These are phyloP conservation scores for Momotus momota DNA, from an alignment of 2,797 vertebrate genomes.

Conservation along the genomic window DNA sequence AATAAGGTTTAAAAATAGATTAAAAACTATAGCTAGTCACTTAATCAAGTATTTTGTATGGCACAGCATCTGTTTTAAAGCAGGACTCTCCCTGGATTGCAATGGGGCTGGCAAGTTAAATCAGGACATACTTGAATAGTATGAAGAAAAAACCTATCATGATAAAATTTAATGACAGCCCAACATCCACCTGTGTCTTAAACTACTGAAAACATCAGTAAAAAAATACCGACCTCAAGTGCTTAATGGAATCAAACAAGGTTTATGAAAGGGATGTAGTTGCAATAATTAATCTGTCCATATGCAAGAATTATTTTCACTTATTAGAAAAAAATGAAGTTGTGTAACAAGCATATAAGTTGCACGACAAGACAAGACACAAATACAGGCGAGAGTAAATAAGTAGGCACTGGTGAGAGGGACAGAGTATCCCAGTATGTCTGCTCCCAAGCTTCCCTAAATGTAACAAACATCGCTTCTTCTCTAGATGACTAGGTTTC, in stretches of 20 bases:
- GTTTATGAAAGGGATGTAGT: background rate
- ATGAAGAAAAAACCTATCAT: background rate
- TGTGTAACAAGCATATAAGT: background rate
- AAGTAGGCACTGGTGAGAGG: background rate
- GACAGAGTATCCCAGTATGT: background rate
- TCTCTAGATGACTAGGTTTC: background rate
- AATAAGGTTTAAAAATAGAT: background rate
- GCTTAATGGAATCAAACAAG: background rate
- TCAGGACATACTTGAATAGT: background rate
- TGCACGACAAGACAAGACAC: background rate
- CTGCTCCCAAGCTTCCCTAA: background rate
- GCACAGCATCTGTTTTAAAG: background rate
- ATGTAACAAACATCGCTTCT: background rate
- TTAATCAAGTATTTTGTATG: background rate
- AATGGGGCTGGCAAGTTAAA: background rate
- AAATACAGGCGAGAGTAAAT: background rate
- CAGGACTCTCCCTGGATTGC: background rate
- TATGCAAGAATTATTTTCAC: background rate
- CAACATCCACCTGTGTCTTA: background rate
- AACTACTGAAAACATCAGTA: background rate
- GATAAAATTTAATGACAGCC: background rate
- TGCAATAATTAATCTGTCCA: background rate
- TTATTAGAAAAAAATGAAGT: background rate
- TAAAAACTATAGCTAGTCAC: background rate
- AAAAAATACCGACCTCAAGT: background rate